Evolutionary conservation across 2,113 vertebrate species (phyloP).

Genomic region (Donacobius atricapilla): DNA sequence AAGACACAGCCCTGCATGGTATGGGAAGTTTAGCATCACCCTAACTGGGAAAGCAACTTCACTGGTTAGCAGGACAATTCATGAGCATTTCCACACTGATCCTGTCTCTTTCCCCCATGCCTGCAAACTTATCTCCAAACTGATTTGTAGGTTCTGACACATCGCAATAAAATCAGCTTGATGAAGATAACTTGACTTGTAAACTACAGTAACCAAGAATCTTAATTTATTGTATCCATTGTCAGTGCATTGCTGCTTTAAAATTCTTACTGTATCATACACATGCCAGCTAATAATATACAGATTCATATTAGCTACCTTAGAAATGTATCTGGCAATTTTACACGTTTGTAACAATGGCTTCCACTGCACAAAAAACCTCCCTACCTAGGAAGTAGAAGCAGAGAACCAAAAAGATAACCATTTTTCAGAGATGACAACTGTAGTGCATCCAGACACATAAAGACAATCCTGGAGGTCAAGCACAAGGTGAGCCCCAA

Average conservation of each 20-base stretch:
- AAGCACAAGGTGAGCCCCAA: neutral
- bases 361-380: neutral
- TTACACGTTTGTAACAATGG: neutral
- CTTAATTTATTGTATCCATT: neutral
- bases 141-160: neutral
- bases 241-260: neutral
- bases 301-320: neutral
- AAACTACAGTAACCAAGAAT: neutral
- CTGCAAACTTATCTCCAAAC: neutral
- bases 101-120: neutral
- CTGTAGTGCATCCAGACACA: neutral
- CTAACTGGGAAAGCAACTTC: neutral
- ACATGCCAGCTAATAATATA: neutral
- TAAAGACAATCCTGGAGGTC: neutral
- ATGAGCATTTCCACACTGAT: neutral
- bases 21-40: fast-evolving
- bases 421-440: neutral
- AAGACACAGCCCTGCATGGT: neutral
- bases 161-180: neutral
- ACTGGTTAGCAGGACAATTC: neutral
- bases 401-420: neutral
- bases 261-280: neutral
- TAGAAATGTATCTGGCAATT: neutral
- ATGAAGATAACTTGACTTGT: neutral
- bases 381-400: neutral